These are phyloP conservation scores for Notarius lentiginosus DNA, from an alignment of 2,113 vertebrate species.

Conservation along the genomic window DNA sequence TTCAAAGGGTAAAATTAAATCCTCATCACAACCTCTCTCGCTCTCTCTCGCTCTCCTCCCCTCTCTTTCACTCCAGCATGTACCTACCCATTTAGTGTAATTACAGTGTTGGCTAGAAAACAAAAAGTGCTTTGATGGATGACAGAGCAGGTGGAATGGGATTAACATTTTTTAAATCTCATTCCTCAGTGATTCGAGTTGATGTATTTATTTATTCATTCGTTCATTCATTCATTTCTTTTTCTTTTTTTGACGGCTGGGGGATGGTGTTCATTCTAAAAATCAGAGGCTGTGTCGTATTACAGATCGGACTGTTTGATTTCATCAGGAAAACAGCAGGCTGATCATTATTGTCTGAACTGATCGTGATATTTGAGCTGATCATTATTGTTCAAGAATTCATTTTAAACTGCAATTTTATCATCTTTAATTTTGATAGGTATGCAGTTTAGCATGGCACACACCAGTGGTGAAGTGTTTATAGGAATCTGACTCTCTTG, in stretches of 20 bases:
- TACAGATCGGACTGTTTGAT: not conserved
- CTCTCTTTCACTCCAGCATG: conserved; percentile 42
- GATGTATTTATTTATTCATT: not conserved
- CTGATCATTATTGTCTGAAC: no score
- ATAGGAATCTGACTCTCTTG: not conserved
- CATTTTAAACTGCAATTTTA: not conserved
- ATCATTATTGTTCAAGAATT: not conserved
- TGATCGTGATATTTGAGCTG: not conserved
- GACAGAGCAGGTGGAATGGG: conserved; percentile 46
- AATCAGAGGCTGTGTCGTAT: not conserved
- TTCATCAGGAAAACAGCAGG: not conserved
- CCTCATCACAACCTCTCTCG: conserved; percentile 42
- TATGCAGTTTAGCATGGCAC: not conserved
- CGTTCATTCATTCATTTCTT: not conserved
- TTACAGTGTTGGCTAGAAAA: conserved; percentile 47
- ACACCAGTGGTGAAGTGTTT: not conserved
- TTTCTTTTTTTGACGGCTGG: not conserved
- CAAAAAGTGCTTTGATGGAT: conserved; percentile 46
- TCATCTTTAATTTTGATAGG: not conserved
- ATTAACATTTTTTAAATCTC: conserved; percentile 48
- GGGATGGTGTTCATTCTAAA: not conserved
- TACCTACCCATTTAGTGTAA: conserved; percentile 51
- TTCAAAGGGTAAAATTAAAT: conserved; percentile 40
- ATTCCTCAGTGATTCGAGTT: not conserved
- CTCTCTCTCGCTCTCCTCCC: conserved; percentile 6